These are phyloP conservation scores for Caretta caretta DNA, from an alignment of 2,113 vertebrate genomes.

Conservation along the genomic window DNA sequence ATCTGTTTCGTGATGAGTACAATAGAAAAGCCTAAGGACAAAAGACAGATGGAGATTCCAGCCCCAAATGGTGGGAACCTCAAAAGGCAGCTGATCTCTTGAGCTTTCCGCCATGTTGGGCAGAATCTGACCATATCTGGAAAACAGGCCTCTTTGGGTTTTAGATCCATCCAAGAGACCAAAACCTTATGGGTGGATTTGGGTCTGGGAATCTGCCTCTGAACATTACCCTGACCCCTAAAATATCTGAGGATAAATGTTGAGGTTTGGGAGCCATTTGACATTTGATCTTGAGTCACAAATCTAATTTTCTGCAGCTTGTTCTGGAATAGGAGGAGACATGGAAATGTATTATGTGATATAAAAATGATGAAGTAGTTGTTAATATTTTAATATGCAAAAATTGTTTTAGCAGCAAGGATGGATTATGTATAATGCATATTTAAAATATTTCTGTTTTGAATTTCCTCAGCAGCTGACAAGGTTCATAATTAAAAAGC, in stretches of 20 bases:
- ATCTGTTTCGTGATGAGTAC: background rate
- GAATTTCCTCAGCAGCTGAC: conserved; percentile 36
- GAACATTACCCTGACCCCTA: background rate
- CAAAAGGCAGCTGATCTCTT: background rate
- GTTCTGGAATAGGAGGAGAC: background rate
- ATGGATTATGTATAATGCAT: background rate
- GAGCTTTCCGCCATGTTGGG: background rate
- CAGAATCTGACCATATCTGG: background rate
- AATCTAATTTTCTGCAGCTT: background rate
- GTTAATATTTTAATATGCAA: background rate
- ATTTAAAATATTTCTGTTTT: background rate
- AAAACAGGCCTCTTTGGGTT: background rate
- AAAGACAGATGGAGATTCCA: background rate
- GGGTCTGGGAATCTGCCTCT: background rate
- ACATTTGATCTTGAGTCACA: background rate
- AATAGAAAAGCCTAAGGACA: background rate
- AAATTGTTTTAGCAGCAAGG: conserved; percentile 1
- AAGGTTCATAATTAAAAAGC: background rate
- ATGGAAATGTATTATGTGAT: rapidly evolving
- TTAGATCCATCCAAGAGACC: rapidly evolving
- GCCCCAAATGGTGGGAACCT: background rate
- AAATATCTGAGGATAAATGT: background rate
- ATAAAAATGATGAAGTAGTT: background rate
- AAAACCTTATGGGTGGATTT: background rate
- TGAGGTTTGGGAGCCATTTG: background rate